These are phyloP conservation scores for Phylloscopus whistleri DNA, from an alignment of 2,113 vertebrate species.

Conservation along the genomic window DNA sequence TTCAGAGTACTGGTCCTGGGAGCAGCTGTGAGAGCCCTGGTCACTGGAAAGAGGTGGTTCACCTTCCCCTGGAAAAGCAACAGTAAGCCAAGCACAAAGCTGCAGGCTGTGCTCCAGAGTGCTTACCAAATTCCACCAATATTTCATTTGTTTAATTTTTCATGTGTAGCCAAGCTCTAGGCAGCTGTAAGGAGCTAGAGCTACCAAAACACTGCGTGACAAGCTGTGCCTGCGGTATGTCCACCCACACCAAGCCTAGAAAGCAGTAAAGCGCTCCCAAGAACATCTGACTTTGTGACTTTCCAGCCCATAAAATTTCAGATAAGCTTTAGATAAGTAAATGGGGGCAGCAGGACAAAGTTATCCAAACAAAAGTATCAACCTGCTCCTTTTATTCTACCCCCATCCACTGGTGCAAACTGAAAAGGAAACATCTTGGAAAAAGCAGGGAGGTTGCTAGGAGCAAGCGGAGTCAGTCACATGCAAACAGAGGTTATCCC, in stretches of 20 bases:
- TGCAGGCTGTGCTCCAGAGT: neutral
- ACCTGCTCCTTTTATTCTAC: neutral
- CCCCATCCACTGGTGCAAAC: neutral
- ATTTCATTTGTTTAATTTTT: conserved; percentile 35
- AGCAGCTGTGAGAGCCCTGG: neutral
- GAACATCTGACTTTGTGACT: neutral
- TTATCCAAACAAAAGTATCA: neutral
- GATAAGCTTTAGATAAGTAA: conserved; percentile 22
- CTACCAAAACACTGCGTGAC: conserved; percentile 1
- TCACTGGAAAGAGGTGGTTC: neutral
- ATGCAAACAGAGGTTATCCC: neutral
- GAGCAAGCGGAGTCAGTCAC: fast-evolving
- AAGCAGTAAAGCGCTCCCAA: neutral
- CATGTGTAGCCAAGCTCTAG: neutral
- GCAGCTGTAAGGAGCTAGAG: neutral
- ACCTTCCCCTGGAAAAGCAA: neutral
- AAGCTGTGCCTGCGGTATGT: neutral
- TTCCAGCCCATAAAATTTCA: neutral
- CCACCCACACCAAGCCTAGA: conserved; percentile 18
- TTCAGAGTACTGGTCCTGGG: neutral
- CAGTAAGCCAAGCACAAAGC: neutral
- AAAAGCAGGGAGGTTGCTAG: neutral
- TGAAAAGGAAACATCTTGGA: neutral
- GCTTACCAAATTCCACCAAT: neutral
- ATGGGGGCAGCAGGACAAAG: fast-evolving